phyloP scores from a whole-genome alignment of 2,113 vertebrate species.

The Papio anubis region DNA sequence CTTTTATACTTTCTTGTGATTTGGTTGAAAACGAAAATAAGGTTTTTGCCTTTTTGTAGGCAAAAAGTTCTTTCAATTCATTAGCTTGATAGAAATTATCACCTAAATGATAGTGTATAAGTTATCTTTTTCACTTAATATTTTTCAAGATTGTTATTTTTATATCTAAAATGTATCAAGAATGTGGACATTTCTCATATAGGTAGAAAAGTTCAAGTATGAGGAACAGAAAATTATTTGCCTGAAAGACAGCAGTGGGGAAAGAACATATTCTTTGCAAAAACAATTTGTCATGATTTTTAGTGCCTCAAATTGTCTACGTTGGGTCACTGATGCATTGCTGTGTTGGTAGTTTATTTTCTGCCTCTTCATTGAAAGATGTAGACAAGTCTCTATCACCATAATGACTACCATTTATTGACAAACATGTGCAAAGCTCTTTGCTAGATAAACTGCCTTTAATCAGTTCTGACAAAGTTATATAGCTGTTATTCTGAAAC shows the following conservation, averaged over 20 bases:
- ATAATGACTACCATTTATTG: slow-evolving; percentile 32
- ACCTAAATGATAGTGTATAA: neutral
- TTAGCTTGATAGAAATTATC: neutral
- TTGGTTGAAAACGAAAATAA: neutral
- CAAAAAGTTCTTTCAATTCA: neutral
- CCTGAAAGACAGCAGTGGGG: neutral
- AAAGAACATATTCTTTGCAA: neutral
- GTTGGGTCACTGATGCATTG: neutral
- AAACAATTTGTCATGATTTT: slow-evolving; percentile 19
- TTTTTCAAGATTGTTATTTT: neutral
- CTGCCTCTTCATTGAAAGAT: neutral
- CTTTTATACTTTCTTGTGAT: slow-evolving; percentile 13
- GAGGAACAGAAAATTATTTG: neutral
- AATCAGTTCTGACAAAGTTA: neutral
- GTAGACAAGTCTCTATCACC: neutral
- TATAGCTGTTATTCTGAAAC: neutral
- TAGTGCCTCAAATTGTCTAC: neutral
- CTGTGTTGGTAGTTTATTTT: neutral
- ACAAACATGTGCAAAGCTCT: neutral
- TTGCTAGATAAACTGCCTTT: neutral
- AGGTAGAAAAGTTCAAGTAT: slow-evolving; percentile 11
- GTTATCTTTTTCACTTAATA: neutral
- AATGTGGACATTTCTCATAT: neutral
- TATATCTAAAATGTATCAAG: neutral
- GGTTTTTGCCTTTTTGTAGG: neutral